Evolutionary conservation across 92 coral and sea anemone species (phyloP).

Genomic region (Muricea muricata): DNA sequence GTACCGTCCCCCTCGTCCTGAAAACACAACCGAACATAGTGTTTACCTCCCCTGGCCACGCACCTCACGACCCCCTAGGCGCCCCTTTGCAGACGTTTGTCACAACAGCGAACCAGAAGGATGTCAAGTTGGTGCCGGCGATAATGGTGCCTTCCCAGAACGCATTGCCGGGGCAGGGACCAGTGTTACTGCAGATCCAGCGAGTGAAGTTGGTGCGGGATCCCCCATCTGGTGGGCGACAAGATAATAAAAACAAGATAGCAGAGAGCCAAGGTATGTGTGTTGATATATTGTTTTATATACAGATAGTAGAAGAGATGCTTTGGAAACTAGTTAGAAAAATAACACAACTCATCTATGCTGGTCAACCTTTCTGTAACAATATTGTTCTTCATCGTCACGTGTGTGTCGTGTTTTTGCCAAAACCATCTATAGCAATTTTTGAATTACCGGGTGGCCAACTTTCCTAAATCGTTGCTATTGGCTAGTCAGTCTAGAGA

Average conservation of each 20-base stretch:
- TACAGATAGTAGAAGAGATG: no score
- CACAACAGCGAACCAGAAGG: not conserved
- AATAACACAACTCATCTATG: no score
- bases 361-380: no score
- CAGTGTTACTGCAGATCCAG: slow-evolving; percentile 28
- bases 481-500: no score
- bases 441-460: no score
- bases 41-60: not conserved
- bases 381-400: no score
- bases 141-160: slow-evolving; percentile 36
- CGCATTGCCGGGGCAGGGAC: not conserved
- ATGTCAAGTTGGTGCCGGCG: not conserved
- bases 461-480: no score
- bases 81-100: not conserved
- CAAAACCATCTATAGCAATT: no score
- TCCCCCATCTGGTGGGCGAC: slow-evolving; percentile 26
- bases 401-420: no score
- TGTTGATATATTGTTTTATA: no score
- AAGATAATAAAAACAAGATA: not conserved
- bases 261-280: slow-evolving; percentile 33
- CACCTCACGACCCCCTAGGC: not conserved
- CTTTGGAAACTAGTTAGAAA: no score
- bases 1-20: not conserved
- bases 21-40: slow-evolving; percentile 3
- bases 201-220: slow-evolving; percentile 38